Conservation (phyloP, 2,113 vertebrate species). For the Tamias sibiricus region DNA sequence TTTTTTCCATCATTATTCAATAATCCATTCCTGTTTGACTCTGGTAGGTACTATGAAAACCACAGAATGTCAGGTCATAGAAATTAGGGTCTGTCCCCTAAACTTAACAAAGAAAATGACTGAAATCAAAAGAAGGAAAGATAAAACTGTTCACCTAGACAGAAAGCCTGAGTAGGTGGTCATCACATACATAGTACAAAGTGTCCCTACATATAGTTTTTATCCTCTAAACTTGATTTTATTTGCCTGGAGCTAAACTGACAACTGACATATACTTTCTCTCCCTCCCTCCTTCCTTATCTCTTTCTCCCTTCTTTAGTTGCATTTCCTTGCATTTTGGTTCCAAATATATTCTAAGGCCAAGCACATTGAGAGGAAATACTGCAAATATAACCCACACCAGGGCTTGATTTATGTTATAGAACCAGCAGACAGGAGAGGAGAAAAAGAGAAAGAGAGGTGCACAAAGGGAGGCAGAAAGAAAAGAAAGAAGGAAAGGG, state of each 20-base stretch:
- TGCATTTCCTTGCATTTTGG: not conserved
- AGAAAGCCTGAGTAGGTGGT: not conserved
- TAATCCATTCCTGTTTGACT: not conserved
- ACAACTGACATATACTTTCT: not conserved
- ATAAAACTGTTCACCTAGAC: not conserved
- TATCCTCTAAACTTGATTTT: not conserved
- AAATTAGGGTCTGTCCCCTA: not conserved
- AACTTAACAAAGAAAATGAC: not conserved
- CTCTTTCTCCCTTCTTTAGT: not conserved
- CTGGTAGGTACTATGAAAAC: not conserved
- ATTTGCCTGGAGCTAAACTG: not conserved
- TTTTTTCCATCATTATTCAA: conserved; percentile 6
- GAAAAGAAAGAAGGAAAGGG: not conserved
- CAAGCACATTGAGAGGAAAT: not conserved
- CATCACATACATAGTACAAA: not conserved
- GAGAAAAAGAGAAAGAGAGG: not conserved
- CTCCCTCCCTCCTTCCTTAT: not conserved
- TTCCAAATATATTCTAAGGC: not conserved
- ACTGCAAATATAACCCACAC: not conserved
- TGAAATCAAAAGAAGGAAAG: not conserved
- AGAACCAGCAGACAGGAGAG: not conserved
- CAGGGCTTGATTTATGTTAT: not conserved
- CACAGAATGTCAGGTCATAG: not conserved
- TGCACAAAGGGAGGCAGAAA: not conserved
- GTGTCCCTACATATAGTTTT: not conserved